Conservation (phyloP, 1,140 invertebrate species). For the Macrobrachium rosenbergii region DNA sequence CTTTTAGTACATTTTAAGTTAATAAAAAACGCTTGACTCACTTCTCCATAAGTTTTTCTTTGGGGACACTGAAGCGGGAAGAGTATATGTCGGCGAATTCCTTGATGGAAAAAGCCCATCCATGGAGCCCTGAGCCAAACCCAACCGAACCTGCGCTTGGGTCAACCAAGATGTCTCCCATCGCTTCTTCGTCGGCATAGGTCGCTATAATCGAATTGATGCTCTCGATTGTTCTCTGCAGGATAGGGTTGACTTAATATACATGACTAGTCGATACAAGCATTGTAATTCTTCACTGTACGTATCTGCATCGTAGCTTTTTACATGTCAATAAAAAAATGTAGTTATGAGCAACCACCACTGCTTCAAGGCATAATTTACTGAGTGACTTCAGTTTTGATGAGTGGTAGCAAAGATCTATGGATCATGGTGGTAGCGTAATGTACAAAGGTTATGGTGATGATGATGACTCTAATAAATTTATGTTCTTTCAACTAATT, state of each 20-base stretch:
- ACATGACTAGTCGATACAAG: not conserved
- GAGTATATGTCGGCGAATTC: conserved; percentile 99
- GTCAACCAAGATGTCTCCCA: conserved; percentile 98
- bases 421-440: no score
- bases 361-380: no score
- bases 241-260: not conserved
- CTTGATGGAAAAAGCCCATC: conserved; percentile 99
- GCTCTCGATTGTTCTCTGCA: conserved; percentile 97
- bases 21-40: conserved; percentile 13
- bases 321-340: no score
- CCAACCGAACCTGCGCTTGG: conserved; percentile 98
- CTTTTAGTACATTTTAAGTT: no score
- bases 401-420: no score
- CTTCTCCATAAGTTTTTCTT: conserved; percentile 95
- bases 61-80: conserved; percentile 98
- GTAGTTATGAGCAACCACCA: no score
- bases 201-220: conserved; percentile 99
- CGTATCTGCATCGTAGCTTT: no score
- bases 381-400: no score
- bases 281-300: no score
- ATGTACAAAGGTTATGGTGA: no score
- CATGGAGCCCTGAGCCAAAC: conserved; percentile 98
- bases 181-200: conserved; percentile 97
- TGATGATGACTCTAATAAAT: no score
- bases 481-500: not conserved